phyloP scores from a whole-genome alignment of 2,113 vertebrate species.

The Daboia siamensis region DNA sequence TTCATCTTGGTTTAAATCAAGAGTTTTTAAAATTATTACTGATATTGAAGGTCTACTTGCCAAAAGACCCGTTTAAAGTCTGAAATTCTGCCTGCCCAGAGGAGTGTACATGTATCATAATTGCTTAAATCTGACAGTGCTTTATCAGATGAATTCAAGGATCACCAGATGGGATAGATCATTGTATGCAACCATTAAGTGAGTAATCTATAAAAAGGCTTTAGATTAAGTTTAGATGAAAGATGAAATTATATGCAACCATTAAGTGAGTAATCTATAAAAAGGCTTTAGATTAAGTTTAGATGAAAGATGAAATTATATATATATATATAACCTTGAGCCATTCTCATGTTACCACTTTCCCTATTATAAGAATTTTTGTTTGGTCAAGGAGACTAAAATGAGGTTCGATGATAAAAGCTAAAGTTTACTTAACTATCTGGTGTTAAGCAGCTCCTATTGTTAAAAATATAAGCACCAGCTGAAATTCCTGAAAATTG shows the following conservation, averaged over 20 bases:
- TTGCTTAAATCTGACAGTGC: background rate
- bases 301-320: too few species aligned
- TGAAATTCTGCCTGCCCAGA: background rate
- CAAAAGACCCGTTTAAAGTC: background rate
- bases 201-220: background rate
- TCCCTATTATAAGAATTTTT: background rate
- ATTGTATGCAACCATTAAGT: background rate
- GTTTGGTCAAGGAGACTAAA: background rate
- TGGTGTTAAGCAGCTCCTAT: background rate
- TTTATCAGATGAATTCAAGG: background rate
- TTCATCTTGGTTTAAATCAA: background rate
- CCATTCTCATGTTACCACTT: too few species aligned
- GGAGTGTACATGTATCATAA: background rate
- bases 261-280: background rate
- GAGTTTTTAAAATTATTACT: background rate
- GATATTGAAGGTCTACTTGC: background rate
- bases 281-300: background rate
- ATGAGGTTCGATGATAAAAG: background rate
- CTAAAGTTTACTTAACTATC: background rate
- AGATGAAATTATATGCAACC: too few species aligned
- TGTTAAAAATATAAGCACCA: background rate
- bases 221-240: too few species aligned
- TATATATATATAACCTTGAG: too few species aligned
- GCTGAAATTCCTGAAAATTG: background rate
- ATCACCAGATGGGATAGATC: background rate